Base-by-base conservation (phyloP, 2,113 vertebrate genomes). In the Pomatorhinus ruficollis region DNA sequence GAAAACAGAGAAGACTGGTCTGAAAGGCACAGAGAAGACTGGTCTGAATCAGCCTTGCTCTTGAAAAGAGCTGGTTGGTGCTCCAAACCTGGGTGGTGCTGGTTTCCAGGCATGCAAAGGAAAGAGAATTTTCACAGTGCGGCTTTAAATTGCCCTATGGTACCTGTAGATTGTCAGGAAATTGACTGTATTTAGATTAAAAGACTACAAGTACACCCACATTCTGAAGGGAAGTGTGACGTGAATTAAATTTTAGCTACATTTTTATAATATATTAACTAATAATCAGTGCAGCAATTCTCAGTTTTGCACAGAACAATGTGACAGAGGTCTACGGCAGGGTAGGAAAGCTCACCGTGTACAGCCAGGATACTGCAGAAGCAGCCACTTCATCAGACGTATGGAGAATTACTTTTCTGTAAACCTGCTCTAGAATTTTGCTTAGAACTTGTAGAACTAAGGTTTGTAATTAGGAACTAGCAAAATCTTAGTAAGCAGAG, bases 231-330 rank as follows among this genome's bases (percentile, higher is more conserved):
- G 59, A 71, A 50, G 2, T 19, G 47, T 14, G 69, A 47, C 8
- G 77, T 52, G 4, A 87, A 72, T 30, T 65, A n/a, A 35, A 64
- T 56, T 61, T 71, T 53, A 63, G 35, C 11, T 72, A 52, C 3
- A 2, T 72, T 80, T 35, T 66, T 19, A 21, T 16, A 15, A 69
- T 25, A 44, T 9, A 71, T 64, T 85, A 44, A 39, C 25, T 39
- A 66, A 40, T 35, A 87, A 68, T 37, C 40, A 64, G 11, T 31
- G 37, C 44, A 83, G 44, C 10, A 76, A 39, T 64, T 68, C 20
- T 78, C 30, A 47, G 45, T 68, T 89, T 56, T 10, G 11, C 19
- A 28, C 0, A 0, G 15, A 75, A 42, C 10, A 44, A 40, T 2
- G 14, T 15, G 16, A 63, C 1, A 2, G 66, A 75, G 35, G 19